These are phyloP conservation scores for Heliconius hortense DNA, from an alignment of 2,888 invertebrate genomes.

Conservation along the genomic window DNA sequence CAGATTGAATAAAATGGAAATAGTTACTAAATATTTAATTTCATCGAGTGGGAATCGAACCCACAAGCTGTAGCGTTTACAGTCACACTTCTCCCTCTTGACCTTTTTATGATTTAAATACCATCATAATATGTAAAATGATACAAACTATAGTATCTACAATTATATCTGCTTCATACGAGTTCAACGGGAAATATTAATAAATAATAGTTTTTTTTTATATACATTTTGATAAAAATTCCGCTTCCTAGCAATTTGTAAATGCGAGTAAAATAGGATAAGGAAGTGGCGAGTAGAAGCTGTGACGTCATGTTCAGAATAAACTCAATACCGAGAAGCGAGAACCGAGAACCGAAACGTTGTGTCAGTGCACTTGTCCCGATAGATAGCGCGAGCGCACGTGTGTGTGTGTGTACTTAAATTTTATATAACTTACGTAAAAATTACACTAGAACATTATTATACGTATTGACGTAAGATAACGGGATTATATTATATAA, in stretches of 20 bases:
- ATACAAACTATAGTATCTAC: neutral
- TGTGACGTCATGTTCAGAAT: constrained; percentile 74
- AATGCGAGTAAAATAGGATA: constrained; percentile 35
- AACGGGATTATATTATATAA: constrained; percentile 9
- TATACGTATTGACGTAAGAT: constrained; percentile 26
- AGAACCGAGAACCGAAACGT: constrained; percentile 71
- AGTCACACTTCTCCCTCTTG: no score
- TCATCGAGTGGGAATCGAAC: no score
- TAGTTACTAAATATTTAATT: no score
- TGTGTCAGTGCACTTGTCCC: constrained; percentile 73
- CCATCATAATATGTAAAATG: neutral
- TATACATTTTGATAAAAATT: constrained; percentile 2
- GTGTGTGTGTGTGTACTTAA: constrained; percentile 56
- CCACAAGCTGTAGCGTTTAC: no score
- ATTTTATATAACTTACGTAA: constrained; percentile 42
- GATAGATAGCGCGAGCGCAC: constrained; percentile 55
- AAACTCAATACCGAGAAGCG: constrained; percentile 67
- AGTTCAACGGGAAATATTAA: constrained; percentile 8
- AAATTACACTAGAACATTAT: constrained; percentile 21
- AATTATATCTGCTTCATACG: neutral
- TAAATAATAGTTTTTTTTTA: neutral
- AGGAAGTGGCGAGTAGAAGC: constrained; percentile 39
- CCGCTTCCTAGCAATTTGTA: constrained; percentile 24
- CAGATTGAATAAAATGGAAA: no score
- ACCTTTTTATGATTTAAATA: neutral